phyloP scores from a whole-genome alignment of 64 coral and sea anemone genomes.

The Exaiptasia diaphana region DNA sequence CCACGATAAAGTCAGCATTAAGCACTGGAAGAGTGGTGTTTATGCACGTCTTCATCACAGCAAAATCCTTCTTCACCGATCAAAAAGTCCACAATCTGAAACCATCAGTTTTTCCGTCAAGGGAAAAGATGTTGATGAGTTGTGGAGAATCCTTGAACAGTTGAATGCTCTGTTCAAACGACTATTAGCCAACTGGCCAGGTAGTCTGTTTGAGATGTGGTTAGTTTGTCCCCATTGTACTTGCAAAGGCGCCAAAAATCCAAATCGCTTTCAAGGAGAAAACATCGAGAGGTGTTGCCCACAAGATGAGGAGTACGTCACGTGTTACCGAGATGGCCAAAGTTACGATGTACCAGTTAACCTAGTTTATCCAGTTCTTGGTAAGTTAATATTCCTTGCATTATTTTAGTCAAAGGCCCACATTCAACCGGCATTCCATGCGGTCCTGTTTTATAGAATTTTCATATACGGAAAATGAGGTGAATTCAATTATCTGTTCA shows the following conservation, averaged over 20 bases:
- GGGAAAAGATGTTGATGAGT: neutral
- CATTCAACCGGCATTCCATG: too few relatives aligned
- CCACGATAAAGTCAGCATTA: constrained; percentile 17
- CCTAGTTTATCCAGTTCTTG: neutral
- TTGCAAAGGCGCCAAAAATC: neutral
- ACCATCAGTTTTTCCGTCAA: constrained; percentile 27
- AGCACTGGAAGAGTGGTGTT: constrained; percentile 45
- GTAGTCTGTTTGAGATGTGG: constrained; percentile 33
- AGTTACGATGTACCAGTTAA: neutral
- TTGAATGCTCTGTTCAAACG: neutral
- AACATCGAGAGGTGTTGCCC: neutral
- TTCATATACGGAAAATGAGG: too few relatives aligned
- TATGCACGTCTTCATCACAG: constrained; percentile 24
- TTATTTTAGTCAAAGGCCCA: neutral
- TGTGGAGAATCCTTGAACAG: constrained; percentile 24
- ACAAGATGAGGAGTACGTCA: neutral
- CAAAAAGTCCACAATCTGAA: neutral
- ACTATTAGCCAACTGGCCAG: constrained; percentile 55
- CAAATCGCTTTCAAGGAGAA: neutral
- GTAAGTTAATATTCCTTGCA: neutral
- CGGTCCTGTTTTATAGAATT: too few relatives aligned
- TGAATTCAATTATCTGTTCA: too few relatives aligned
- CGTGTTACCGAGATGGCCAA: neutral
- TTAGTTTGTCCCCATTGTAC: constrained; percentile 63
- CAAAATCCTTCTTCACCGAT: constrained; percentile 5